These are phyloP conservation scores for Sitodiplosis mosellana DNA, from an alignment of 1,140 invertebrate species.

Conservation along the genomic window DNA sequence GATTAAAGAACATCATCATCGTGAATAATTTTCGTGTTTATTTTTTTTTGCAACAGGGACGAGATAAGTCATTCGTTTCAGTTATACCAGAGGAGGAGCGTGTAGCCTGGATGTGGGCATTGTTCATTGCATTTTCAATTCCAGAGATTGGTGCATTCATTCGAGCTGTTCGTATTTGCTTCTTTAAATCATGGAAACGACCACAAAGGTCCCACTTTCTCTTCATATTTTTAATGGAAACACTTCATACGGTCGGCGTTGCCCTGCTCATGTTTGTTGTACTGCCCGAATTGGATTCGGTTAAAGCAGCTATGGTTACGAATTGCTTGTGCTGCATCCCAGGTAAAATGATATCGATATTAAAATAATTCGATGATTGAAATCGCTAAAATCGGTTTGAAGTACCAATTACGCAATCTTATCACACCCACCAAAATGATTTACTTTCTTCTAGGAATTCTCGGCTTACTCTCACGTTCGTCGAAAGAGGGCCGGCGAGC, in stretches of 20 bases:
- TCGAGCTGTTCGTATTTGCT: conserved; percentile 66
- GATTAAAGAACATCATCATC: too few relatives aligned
- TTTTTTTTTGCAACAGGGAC: conserved; percentile 40
- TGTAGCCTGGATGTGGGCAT: conserved; percentile 82
- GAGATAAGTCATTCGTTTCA: conserved; percentile 64
- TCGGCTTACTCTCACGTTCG: conserved; percentile 57
- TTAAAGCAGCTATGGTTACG: conserved; percentile 83
- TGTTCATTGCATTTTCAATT: conserved; percentile 69
- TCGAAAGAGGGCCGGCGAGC: conserved; percentile 61
- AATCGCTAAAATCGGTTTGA: too few relatives aligned
- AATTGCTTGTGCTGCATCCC: conserved; percentile 85
- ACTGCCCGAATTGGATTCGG: conserved; percentile 75
- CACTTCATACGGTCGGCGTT: conserved; percentile 68
- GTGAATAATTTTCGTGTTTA: too few relatives aligned
- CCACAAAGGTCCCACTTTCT: conserved; percentile 22
- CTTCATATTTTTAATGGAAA: conserved; percentile 60
- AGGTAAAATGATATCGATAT: background rate
- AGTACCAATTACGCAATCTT: background rate
- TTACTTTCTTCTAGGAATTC: conserved; percentile 18
- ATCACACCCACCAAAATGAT: background rate
- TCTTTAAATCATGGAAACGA: conserved; percentile 62
- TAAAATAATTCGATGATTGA: conserved; percentile 16
- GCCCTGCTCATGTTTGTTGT: conserved; percentile 70
- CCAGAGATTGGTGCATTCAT: conserved; percentile 76
- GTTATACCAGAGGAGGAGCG: conserved; percentile 61